Base-by-base conservation (phyloP, 2,113 vertebrate species). In the Sinocyclocheilus maitianheensis region DNA sequence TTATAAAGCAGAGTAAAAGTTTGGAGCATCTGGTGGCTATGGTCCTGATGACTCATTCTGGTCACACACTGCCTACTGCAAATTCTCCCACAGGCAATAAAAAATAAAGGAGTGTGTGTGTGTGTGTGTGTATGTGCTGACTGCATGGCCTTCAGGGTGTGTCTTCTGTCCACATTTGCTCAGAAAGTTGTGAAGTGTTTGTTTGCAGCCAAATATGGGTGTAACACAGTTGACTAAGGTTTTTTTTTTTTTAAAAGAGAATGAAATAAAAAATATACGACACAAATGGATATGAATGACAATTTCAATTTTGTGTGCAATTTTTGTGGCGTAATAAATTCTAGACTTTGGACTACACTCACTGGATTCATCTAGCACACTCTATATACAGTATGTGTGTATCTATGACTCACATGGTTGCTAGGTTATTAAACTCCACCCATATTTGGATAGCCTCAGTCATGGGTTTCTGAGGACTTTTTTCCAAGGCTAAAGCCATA, bases 91-190 rank as follows among this genome's bases (percentile, higher is more conserved):
- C 48, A 87, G 65, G 77, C 82, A 76, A 55, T 65, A 85, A 63
- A 82, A 85, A 87, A 78, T 87, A 87, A 76, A 85, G 83, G 87
- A n/a, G n/a, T 87, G 84, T 89, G 72, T 46, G 43, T 88, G 87
- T 87, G 84, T 89, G 72, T 46, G 43, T 88, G 85, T 89, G 67
- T 89, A 69, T 88, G 60, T 88, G 81, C 71, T 69, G 77, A 81
- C 74, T 86, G 18, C 22, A 82, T 88, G 26, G 20, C 48, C 79
- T 85, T 81, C 79, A 77, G 85, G 84, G 89, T 65, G 89, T 90
- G 87, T 87, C 65, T 80, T 86, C 84, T 87, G 76, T 87, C 85
- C 89, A 88, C 89, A 90, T 77, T 80, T 24, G 60, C 69, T 76
- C 77, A 74, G 51, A 85, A 37, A 58, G 62, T 63, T 75, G 24